Conservation (phyloP, 2,113 vertebrate species). For the Chlorocebus sabaeus region DNA sequence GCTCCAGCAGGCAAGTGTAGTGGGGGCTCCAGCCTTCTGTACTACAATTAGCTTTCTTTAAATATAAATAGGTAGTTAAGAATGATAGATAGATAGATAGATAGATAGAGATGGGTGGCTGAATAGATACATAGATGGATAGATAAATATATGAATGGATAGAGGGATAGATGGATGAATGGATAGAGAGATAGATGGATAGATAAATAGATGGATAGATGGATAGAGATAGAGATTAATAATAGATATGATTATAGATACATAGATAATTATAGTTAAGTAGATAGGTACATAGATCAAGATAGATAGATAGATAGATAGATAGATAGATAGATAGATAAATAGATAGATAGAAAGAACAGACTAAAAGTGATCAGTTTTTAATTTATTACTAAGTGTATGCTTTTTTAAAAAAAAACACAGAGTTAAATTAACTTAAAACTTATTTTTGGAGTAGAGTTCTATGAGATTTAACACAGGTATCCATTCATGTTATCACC, state of each 20-base stretch:
- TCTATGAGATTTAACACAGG: neutral
- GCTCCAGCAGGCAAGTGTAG: too few species aligned
- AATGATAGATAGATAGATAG: too few species aligned
- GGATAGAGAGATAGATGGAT: too few species aligned
- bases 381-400: neutral
- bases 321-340: too few species aligned
- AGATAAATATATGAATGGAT: neutral
- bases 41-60: accelerated
- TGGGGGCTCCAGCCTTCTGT: accelerated
- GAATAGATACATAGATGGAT: too few species aligned
- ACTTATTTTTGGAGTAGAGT: neutral
- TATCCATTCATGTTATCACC: neutral
- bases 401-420: neutral
- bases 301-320: too few species aligned
- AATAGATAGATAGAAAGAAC: too few species aligned
- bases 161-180: neutral
- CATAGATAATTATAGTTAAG: neutral
- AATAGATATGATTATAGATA: neutral
- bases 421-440: neutral
- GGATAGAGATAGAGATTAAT: neutral
- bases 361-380: neutral
- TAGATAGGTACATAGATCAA: too few species aligned
- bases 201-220: neutral
- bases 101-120: too few species aligned
- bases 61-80: neutral